Conservation (phyloP, 1,140 invertebrate genomes). For the Hylyphantes graminicola region DNA sequence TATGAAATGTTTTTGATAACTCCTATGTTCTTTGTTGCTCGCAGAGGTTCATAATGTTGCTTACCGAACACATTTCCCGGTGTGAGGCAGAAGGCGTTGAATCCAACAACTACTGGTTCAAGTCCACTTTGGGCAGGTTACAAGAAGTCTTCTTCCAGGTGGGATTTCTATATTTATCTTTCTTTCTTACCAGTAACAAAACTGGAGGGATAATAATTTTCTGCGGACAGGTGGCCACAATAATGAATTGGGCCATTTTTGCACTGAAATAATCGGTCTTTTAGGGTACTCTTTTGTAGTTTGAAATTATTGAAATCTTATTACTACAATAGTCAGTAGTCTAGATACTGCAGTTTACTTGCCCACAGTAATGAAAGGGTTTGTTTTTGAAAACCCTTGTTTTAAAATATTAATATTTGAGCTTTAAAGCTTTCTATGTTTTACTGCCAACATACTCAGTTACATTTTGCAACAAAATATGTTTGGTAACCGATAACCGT, state of each 20-base stretch:
- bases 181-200: too few relatives aligned
- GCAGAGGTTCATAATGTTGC: constrained; percentile 95
- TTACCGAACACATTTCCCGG: constrained; percentile 93
- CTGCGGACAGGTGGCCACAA: too few relatives aligned
- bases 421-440: too few relatives aligned
- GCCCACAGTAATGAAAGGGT: not conserved
- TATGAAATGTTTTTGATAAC: not conserved
- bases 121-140: constrained; percentile 93
- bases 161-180: constrained; percentile 67
- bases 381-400: constrained; percentile 2
- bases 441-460: too few relatives aligned
- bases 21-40: constrained; percentile 42
- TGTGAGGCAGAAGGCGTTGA: constrained; percentile 93
- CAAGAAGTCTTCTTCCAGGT: constrained; percentile 96
- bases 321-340: not conserved
- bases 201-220: too few relatives aligned
- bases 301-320: too few relatives aligned
- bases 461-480: too few relatives aligned
- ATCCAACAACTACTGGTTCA: constrained; percentile 96
- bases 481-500: too few relatives aligned
- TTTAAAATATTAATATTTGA: not conserved
- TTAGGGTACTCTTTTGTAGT: too few relatives aligned
- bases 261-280: too few relatives aligned
- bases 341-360: too few relatives aligned
- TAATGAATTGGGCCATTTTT: too few relatives aligned